Evolutionary conservation across 2,113 vertebrate genomes (phyloP).

Genomic region (Podarcis raffonei): DNA sequence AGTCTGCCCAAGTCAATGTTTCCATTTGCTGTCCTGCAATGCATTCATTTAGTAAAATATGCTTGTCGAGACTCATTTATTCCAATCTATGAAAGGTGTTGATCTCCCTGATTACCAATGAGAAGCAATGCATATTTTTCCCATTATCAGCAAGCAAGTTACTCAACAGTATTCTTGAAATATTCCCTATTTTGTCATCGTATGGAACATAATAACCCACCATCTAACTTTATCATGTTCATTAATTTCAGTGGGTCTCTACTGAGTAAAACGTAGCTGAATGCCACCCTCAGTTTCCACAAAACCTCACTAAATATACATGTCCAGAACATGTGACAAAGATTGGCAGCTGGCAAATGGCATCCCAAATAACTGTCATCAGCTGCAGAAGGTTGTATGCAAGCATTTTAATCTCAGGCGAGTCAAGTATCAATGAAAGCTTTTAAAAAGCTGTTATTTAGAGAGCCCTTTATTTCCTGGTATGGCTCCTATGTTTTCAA

Average conservation of each 20-base stretch:
- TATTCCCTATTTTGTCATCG: neutral
- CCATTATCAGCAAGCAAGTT: neutral
- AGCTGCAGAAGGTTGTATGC: neutral
- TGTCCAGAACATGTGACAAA: neutral
- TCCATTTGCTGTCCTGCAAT: neutral
- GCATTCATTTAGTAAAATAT: neutral
- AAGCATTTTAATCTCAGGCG: neutral
- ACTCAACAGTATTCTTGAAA: neutral
- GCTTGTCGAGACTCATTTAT: neutral
- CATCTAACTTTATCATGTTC: neutral
- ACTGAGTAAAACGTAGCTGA: no score
- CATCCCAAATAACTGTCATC: neutral
- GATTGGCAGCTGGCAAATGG: neutral
- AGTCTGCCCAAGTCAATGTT: neutral
- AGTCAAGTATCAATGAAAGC: neutral
- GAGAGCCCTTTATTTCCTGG: neutral
- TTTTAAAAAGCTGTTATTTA: neutral
- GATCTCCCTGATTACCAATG: no score
- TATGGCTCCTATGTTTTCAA: neutral
- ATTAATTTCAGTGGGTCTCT: no score
- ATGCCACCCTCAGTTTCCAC: neutral
- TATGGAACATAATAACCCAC: neutral
- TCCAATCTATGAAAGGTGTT: no score
- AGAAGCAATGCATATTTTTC: neutral
- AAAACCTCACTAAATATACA: neutral